These are phyloP conservation scores for Brienomyrus brachyistius DNA, from an alignment of 2,113 vertebrate genomes.

Conservation along the genomic window DNA sequence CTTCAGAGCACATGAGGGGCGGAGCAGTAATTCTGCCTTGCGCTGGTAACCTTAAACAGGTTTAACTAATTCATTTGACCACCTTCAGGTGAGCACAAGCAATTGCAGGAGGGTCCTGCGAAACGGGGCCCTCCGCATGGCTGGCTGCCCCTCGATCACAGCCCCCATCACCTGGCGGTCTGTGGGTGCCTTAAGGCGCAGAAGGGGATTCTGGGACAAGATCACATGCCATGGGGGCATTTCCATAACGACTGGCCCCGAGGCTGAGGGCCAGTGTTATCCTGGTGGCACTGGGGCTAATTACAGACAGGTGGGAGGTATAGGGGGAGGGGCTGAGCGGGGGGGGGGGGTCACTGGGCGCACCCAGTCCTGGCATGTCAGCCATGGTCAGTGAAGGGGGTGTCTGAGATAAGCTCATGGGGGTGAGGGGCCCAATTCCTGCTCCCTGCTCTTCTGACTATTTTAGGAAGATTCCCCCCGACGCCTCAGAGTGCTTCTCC, in stretches of 20 bases:
- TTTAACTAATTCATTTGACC: not conserved
- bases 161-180: conserved; percentile 40
- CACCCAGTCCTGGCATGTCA: not conserved
- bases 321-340: not conserved
- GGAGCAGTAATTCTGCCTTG: not conserved
- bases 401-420: not conserved
- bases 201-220: not conserved
- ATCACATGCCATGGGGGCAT: conserved; percentile 23
- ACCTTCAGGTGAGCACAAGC: not conserved
- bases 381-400: not conserved
- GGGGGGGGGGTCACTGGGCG: conserved; percentile 9
- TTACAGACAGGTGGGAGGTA: not conserved
- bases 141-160: not conserved
- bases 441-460: conserved; percentile 16
- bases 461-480: not conserved
- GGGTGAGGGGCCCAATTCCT: not conserved
- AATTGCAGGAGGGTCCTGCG: not conserved
- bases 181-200: not conserved
- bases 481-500: not conserved
- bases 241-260: conserved; percentile 3
- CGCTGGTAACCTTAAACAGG: not conserved
- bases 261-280: conserved; percentile 27
- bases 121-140: too few species aligned
- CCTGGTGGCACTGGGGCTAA: conserved; percentile 33
- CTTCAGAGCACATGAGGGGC: too few species aligned